These are phyloP conservation scores for Anguilla japonica DNA, from an alignment of 2,113 vertebrate genomes.

Conservation along the genomic window DNA sequence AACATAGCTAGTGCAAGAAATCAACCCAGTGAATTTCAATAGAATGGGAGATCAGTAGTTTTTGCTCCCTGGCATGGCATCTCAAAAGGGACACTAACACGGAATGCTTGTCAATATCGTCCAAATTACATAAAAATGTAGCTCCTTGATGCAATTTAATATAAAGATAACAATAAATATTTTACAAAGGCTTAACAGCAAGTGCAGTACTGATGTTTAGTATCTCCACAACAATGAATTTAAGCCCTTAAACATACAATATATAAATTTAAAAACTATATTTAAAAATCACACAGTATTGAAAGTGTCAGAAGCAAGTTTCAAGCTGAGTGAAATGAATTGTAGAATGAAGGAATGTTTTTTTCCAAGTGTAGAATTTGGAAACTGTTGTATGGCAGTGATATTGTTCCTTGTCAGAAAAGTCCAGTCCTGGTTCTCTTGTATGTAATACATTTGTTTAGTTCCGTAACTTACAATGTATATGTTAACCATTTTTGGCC, in stretches of 20 bases:
- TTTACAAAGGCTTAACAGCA: constrained; percentile 13
- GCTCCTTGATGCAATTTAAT: constrained; percentile 2
- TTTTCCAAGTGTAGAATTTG: not conserved
- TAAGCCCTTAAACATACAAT: not conserved
- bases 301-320: not conserved
- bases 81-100: not conserved
- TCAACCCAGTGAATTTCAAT: not conserved
- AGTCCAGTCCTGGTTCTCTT: not conserved
- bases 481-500: not conserved
- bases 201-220: not conserved
- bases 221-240: not conserved
- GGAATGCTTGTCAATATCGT: not conserved
- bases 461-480: not conserved
- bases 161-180: constrained; percentile 12
- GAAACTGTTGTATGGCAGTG: constrained; percentile 22
- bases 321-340: not conserved
- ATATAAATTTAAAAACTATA: not conserved
- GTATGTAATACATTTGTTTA: not conserved
- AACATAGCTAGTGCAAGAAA: not conserved
- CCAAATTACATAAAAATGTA: not conserved
- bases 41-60: not conserved
- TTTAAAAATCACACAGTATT: not conserved
- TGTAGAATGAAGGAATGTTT: not conserved
- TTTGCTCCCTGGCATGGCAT: not conserved
- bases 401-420: constrained; percentile 6